Percentiles rank a stretch among this genome's conserved stretches.
phyloP scores from a whole-genome alignment of 2,888 invertebrate species.

The Folsomia candida region DNA sequence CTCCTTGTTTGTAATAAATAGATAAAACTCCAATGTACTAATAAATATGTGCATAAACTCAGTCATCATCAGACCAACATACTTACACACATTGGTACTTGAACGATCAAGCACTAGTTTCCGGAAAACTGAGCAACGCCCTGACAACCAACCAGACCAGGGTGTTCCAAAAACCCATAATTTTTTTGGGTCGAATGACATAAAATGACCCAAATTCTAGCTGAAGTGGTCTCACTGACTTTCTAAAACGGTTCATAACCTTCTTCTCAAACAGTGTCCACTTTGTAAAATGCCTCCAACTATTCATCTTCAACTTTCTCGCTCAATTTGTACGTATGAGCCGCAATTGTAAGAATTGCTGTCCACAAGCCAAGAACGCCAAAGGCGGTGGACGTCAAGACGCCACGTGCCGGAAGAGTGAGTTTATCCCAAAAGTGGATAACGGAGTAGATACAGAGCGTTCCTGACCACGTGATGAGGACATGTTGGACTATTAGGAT shows the following conservation, averaged over 20 bases:
- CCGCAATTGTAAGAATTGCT: background rate
- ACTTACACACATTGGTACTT: too few species aligned
- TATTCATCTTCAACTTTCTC: background rate
- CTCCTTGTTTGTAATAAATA: too few species aligned
- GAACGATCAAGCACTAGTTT: too few species aligned
- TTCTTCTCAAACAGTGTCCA: background rate
- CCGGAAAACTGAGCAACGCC: background rate
- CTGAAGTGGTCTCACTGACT: background rate
- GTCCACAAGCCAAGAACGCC: background rate
- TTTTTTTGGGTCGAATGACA: slow-evolving; percentile 1
- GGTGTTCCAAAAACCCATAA: slow-evolving; percentile 5
- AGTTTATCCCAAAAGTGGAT: background rate
- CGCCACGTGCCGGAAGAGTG: background rate
- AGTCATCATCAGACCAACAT: too few species aligned
- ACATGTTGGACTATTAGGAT: background rate
- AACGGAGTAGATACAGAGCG: background rate
- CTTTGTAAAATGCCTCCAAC: background rate
- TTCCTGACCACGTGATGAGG: background rate
- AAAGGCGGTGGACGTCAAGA: background rate
- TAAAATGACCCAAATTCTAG: slow-evolving; percentile 9
- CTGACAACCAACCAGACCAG: background rate
- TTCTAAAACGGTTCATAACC: slow-evolving; percentile 7
- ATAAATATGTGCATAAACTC: too few species aligned
- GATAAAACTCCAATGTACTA: too few species aligned
- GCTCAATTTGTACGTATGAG: background rate